Base-by-base conservation (phyloP, 2,113 vertebrate species). In the Nematolebias whitei region DNA sequence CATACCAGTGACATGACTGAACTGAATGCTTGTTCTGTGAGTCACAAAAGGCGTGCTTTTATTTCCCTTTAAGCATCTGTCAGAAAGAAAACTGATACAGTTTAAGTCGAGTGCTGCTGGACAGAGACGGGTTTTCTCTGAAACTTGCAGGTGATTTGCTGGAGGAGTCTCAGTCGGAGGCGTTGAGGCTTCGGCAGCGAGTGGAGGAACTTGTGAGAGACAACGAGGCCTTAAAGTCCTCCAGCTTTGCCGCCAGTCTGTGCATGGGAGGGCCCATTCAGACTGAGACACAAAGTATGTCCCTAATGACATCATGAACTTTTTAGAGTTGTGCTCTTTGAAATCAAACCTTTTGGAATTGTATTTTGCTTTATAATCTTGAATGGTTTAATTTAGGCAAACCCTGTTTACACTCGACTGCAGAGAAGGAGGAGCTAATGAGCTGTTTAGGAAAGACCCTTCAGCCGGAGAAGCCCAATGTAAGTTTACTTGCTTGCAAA, bases 131-230 rank as follows among this genome's bases (percentile, higher is more conserved):
- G 26, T 50, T 73, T 23, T 74, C 14, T 67, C 12, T 61, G 0
- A 75, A 72, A 40, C 69, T 64, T 64, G 60, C 77, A 99, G 98
- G 98, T 52, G 95, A 97, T 67, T 91, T 98, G 67, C 85, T 99
- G 86, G 96, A 96, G 71, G 96, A 98, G 80, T 98, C 98, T 18
- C 96, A 99, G 60, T 90, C 94, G 0, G 98, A 98, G 82, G 98
- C 96, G 0, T 94, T 93, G 0, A 94, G 92, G 71, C 93, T 99
- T 39, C 92, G 96, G 2, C 96, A 97, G 90, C 93, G 96, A 58
- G 97, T 96, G 0, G 98, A 99, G 81, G 94, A 95, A 48, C 94
- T 99, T 0, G 95, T 97, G 65, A 93, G 94, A 72, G 96, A 98
- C 89, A 95, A 92, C 5, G 95, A 97, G 83, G 92, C 90, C 40